A percentile compares a stretch with the other conserved stretches of the same genome.
These are phyloP conservation scores for Brachyalestes nurse DNA, from an alignment of 2,797 vertebrate species.

Conservation along the genomic window DNA sequence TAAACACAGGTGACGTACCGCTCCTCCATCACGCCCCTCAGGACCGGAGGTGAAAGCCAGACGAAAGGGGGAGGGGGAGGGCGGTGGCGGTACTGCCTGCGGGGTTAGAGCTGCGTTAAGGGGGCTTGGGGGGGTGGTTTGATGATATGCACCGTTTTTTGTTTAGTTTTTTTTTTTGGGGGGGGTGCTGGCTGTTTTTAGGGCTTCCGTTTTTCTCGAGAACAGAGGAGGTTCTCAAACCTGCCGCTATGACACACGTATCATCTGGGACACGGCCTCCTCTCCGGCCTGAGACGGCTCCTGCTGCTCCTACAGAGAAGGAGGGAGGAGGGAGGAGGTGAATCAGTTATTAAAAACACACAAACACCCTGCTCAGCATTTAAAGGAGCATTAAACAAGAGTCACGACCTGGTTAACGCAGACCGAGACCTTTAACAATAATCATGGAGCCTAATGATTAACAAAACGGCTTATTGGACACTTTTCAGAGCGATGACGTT, in stretches of 20 bases:
- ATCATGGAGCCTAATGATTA: no score
- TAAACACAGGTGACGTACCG: background rate
- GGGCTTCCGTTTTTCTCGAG: constrained; percentile 28
- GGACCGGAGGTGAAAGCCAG: constrained; percentile 16
- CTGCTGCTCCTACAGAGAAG: constrained; percentile 71
- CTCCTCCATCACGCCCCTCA: no score
- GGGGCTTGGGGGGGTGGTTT: background rate
- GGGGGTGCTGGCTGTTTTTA: background rate
- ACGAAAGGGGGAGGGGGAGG: background rate
- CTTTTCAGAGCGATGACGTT: no score
- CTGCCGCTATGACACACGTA: constrained; percentile 87
- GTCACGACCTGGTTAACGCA: background rate
- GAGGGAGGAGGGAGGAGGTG: constrained; percentile 20
- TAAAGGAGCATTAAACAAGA: background rate
- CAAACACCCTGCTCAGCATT: constrained; percentile 28
- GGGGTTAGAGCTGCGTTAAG: constrained; percentile 33
- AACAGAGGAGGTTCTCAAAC: constrained; percentile 5
- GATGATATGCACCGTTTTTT: constrained; percentile 27
- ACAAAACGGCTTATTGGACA: no score
- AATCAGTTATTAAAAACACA: constrained; percentile 39
- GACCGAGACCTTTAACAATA: background rate
- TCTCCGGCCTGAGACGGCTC: constrained; percentile 85
- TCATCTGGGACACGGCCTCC: constrained; percentile 94
- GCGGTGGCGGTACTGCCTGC: constrained; percentile 7
- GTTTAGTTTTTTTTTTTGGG: no score